Evolutionary conservation across 2,888 invertebrate species (phyloP), one percentile per base, ranked within the genome.

Genomic region (Aspidiotus rigidus): DNA sequence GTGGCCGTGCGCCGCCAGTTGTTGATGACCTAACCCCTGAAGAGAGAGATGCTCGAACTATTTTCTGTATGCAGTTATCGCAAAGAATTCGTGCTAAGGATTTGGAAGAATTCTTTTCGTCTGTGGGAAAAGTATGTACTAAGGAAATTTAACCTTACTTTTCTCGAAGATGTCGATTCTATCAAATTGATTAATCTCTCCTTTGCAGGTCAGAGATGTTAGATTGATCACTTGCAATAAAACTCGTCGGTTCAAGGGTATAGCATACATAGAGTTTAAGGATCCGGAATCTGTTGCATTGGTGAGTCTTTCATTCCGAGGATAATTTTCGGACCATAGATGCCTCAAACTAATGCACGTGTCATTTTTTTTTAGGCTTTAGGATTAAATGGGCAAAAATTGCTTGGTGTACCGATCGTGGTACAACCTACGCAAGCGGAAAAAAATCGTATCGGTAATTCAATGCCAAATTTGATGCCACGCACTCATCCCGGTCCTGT

Each of bases 191-290:
- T 53, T n/a, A 3, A 13, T 53, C 2, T 2, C 5, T 15, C 1
- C 64, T 54, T 72, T 72, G 15, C 71, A 82, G 81, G 84, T 85
- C 11, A 86, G 95, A 74, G 99, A 99, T 81, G 99, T 99, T 17
- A 85, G 98, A 76, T 86, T 99, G 74, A 99, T 99, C 71, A 96
- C 96, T 70, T 99, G 99, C 80, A 98, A 97, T 80, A 97, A 98
- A 80, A 99, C 99, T 0, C 86, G 98, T 76, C 83, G 98, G 74
- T 98, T 98, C 76, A 99, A 99, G 80, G 99, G 99, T 60, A 98
- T 99, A 75, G 93, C 98, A n/a, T 99, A 99, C 77, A 94, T 99
- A 71, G 99, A 99, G 80, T 99, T 99, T 78, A 90, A 90, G 79
- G 97, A 98, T 81, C 91, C 95, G 0, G 97, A 97, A 80, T 94